Conservation (phyloP, 2,888 invertebrate species). For the Lithophane leautieri region DNA sequence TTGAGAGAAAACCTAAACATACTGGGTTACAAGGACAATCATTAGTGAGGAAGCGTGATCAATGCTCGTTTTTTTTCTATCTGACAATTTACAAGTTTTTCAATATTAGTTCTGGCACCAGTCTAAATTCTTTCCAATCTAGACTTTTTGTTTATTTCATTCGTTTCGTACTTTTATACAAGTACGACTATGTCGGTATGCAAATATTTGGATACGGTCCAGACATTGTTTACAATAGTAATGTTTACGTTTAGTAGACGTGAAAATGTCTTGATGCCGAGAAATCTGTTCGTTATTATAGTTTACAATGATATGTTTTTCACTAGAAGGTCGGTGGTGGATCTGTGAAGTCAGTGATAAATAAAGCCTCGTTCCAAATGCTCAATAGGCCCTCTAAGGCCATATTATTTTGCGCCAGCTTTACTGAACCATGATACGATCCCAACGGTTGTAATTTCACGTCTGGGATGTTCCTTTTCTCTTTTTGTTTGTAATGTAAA, state of each 20-base stretch:
- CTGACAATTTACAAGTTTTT: neutral
- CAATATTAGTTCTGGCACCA: neutral
- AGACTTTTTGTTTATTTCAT: constrained; percentile 1
- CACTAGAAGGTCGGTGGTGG: constrained; percentile 65
- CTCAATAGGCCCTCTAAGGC: constrained; percentile 70
- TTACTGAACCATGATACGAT: constrained; percentile 71
- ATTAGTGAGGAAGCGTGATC: too few relatives aligned
- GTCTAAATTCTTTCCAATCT: neutral
- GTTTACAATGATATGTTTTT: constrained; percentile 54
- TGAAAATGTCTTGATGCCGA: constrained; percentile 11
- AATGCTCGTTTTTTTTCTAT: neutral
- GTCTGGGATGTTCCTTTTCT: constrained; percentile 78
- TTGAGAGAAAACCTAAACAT: too few relatives aligned
- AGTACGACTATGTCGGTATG: neutral
- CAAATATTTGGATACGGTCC: constrained; percentile 30
- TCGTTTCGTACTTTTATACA: neutral
- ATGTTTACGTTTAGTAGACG: constrained; percentile 2
- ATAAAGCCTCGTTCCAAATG: constrained; percentile 71
- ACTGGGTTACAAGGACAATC: too few relatives aligned
- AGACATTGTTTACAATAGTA: constrained; percentile 26
- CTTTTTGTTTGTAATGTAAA: constrained; percentile 84
- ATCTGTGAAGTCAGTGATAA: constrained; percentile 74
- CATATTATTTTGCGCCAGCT: constrained; percentile 75
- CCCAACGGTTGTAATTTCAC: constrained; percentile 79
- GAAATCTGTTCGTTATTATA: constrained; percentile 45